Evolutionary conservation across 2,113 vertebrate species (phyloP), one percentile per base, ranked within the genome.

Genomic region (Oxygymnocypris stewartii): DNA sequence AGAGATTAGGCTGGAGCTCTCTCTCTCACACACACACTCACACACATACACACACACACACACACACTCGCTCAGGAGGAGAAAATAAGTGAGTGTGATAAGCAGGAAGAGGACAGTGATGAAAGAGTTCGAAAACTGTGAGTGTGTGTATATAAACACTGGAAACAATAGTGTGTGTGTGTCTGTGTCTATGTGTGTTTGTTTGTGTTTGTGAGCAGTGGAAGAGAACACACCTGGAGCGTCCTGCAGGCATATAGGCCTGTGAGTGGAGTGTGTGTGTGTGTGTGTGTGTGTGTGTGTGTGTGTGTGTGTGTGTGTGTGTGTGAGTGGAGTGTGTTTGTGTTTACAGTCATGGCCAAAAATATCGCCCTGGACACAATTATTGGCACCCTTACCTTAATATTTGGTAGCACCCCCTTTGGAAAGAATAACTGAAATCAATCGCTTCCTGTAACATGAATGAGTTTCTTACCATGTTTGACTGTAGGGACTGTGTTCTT

Each of bases 141-240:
- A 7, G 44, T 54, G 51, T 54, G 14, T 54, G 6, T 54, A 2
- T 51, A 16, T 51, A 51, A 51, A 51, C 13, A 16, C 49, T 51
- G 49, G 49, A 51, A 51, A 51, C 49, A 51, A 51, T 49, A 49
- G 47, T 51, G 10, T 25, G 61, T 12, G 59, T 63, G 57, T n/a
- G 28, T 31, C 28, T 63, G 28, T 31, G 28, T 31, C 28, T 31
- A 31, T 31, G 28, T 31, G 28, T 31, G 28, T 31, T 20, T n/a
- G 57, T n/a, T 20, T n/a, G 59, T 25, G 65, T 8, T 2, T 35
- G 67, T 37, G 67, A 47, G 42, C 20, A 28, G n/a, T 37, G 67
- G 67, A 71, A 71, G 67, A 71, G 67, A 71, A 71, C 67, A 40
- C 67, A 71, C 67, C 67, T 71, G 67, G 67, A 71, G 67, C 67